These are phyloP conservation scores for Himalopsyche japonica DNA, from an alignment of 2,888 invertebrate species.

Conservation along the genomic window DNA sequence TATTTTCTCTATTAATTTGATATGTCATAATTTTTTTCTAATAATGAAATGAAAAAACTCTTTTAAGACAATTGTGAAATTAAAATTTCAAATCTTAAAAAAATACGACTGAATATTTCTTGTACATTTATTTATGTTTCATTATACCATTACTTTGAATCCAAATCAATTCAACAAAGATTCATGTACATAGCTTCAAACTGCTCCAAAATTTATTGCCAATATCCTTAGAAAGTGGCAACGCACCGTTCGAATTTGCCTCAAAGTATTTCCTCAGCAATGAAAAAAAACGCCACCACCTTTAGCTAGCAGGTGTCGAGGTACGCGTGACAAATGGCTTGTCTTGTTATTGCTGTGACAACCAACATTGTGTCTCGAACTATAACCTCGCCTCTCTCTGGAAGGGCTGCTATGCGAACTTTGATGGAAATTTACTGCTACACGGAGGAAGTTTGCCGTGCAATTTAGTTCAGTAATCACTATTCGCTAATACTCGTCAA, in stretches of 20 bases:
- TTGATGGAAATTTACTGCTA: neutral
- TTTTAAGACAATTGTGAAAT: too few relatives aligned
- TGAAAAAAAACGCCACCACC: conserved; percentile 12
- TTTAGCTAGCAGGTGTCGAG: conserved; percentile 35
- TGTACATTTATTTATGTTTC: too few relatives aligned
- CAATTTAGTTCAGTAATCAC: neutral
- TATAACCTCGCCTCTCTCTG: conserved; percentile 19
- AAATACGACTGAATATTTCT: too few relatives aligned
- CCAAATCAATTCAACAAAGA: too few relatives aligned
- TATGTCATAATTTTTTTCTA: too few relatives aligned
- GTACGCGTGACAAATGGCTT: conserved; percentile 38
- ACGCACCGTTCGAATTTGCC: neutral
- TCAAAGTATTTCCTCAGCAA: neutral
- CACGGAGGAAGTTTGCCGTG: neutral
- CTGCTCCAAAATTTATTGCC: conserved; percentile 8
- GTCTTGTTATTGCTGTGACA: conserved; percentile 40
- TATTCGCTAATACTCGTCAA: neutral
- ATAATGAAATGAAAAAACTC: too few relatives aligned
- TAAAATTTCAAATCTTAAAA: too few relatives aligned
- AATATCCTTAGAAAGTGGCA: conserved; percentile 8
- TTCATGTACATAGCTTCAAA: neutral
- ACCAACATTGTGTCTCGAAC: conserved; percentile 23
- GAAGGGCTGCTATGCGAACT: neutral
- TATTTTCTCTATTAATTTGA: too few relatives aligned
- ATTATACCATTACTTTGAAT: too few relatives aligned